Conservation (phyloP, 1,140 invertebrate genomes). For the Apis dorsata region DNA sequence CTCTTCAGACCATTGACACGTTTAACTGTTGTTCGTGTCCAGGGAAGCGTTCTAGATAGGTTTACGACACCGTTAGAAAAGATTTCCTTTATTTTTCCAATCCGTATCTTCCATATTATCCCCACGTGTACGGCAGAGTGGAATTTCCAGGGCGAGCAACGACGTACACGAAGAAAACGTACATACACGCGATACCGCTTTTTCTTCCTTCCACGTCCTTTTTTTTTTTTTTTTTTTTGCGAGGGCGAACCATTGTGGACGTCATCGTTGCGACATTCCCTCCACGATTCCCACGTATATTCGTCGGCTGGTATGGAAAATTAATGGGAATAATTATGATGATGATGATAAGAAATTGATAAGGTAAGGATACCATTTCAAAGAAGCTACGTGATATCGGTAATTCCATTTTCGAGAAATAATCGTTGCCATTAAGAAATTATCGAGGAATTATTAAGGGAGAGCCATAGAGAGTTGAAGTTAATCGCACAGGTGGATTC, state of each 20-base stretch:
- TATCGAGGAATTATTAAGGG: not conserved
- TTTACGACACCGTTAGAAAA: slow-evolving; percentile 40
- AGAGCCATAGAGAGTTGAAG: not conserved
- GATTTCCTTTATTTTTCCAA: slow-evolving; percentile 37
- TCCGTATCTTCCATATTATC: too few species aligned
- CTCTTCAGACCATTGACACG: not conserved
- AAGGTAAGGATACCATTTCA: too few species aligned
- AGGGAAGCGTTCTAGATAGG: not conserved
- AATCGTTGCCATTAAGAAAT: too few species aligned
- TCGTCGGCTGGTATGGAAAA: not conserved
- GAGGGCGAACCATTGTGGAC: slow-evolving; percentile 46
- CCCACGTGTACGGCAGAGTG: slow-evolving; percentile 23
- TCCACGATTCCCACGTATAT: slow-evolving; percentile 33
- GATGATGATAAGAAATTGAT: not conserved
- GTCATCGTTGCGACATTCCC: slow-evolving; percentile 42
- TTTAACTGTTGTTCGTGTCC: not conserved
- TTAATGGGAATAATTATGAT: not conserved
- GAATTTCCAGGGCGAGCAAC: slow-evolving; percentile 39
- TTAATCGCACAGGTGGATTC: not conserved
- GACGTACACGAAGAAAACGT: slow-evolving; percentile 1
- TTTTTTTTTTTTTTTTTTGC: slow-evolving; percentile 31
- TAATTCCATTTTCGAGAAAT: too few species aligned
- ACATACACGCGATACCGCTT: slow-evolving; percentile 44
- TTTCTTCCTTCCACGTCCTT: slow-evolving; percentile 17
- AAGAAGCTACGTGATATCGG: too few species aligned